Percentiles rank a stretch among this genome's conserved stretches.
These are phyloP conservation scores for Aphidius colemani DNA, from an alignment of 2,888 invertebrate species.

Conservation along the genomic window DNA sequence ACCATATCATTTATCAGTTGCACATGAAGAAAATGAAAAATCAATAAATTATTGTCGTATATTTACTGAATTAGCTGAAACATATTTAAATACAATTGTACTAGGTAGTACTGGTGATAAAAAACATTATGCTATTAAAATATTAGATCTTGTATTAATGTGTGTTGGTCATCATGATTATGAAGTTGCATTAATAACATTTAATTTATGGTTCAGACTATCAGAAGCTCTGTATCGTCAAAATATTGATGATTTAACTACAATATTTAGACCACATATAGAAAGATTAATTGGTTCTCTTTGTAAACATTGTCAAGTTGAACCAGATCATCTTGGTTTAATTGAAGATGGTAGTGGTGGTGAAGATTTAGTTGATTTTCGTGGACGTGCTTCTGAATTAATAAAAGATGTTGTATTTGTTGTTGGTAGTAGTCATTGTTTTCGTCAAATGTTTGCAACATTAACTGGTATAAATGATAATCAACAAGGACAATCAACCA, in stretches of 20 bases:
- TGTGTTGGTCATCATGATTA: slow-evolving; percentile 98
- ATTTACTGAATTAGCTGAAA: slow-evolving; percentile 93
- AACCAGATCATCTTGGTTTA: slow-evolving; percentile 76
- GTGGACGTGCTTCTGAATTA: slow-evolving; percentile 86
- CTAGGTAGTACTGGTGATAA: slow-evolving; percentile 65
- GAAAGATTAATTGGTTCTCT: slow-evolving; percentile 88
- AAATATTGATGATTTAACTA: slow-evolving; percentile 79
- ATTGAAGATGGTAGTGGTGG: slow-evolving; percentile 62
- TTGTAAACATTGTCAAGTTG: slow-evolving; percentile 93
- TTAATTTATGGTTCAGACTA: slow-evolving; percentile 94
- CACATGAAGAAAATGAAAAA: slow-evolving; percentile 92
- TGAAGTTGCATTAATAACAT: slow-evolving; percentile 88
- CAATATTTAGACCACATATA: slow-evolving; percentile 86
- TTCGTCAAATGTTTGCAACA: slow-evolving; percentile 85
- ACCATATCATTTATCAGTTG: slow-evolving; percentile 88
- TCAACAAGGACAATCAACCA: slow-evolving; percentile 40
- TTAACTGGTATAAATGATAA: slow-evolving; percentile 60
- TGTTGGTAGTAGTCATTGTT: slow-evolving; percentile 89
- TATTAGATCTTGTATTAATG: slow-evolving; percentile 85
- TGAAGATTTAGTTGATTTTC: slow-evolving; percentile 78
- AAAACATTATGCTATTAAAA: slow-evolving; percentile 78
- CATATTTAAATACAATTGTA: slow-evolving; percentile 84
- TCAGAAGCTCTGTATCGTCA: slow-evolving; percentile 93
- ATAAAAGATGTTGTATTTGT: slow-evolving; percentile 97
- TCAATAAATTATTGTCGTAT: slow-evolving; percentile 92